Base-by-base conservation (phyloP, 2,113 vertebrate species). In the Petromus typicus region DNA sequence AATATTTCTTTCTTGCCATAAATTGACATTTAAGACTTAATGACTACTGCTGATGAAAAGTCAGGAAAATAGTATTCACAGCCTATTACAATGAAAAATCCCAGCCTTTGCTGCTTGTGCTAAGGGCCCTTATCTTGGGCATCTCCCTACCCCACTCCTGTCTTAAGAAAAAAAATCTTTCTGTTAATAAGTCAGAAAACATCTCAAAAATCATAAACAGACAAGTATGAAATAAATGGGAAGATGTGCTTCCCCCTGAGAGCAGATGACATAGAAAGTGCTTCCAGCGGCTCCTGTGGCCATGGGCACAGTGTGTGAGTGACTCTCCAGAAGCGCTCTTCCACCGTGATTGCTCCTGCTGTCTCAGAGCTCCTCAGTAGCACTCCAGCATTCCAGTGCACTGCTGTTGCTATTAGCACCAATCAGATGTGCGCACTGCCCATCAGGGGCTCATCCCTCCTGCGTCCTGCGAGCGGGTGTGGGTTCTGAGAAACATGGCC, bases 261-360 rank as follows among this genome's bases (percentile, higher is more conserved):
- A 95, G 90, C 81, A 96, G 97, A 97, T 78, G 57, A 95, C 93
- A 96, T 86, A 92, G 96, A 96, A 97, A 97, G 90, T 97, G 95
- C 22, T 34, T 91, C 97, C 97, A 94, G 92, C 85, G 63, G 96
- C 92, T 89, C 95, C 94, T 76, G 84, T 92, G 87, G 75, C 79
- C 95, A 51, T 95, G 89, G 83, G 30, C 80, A 96, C 91, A 97
- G 95, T 94, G 91, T 79, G 37, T 56, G 40, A 48, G 32, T 90
- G 66, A 86, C 89, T 93, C 93, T 92, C 63, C 43, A 84, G 79
- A 93, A 92, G 86, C 92, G 84, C 88, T 30, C 95, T 87, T 54
- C 71, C 85, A 76, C 96, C 93, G 83, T 89, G 97, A 84, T 87
- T 92, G 85, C 48, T 97, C 95, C 66, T 10, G 3, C 56, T 25